Percentiles rank a stretch among this genome's conserved stretches.
phyloP scores from a whole-genome alignment of 2,113 vertebrate genomes.

The Tringa solitaria region DNA sequence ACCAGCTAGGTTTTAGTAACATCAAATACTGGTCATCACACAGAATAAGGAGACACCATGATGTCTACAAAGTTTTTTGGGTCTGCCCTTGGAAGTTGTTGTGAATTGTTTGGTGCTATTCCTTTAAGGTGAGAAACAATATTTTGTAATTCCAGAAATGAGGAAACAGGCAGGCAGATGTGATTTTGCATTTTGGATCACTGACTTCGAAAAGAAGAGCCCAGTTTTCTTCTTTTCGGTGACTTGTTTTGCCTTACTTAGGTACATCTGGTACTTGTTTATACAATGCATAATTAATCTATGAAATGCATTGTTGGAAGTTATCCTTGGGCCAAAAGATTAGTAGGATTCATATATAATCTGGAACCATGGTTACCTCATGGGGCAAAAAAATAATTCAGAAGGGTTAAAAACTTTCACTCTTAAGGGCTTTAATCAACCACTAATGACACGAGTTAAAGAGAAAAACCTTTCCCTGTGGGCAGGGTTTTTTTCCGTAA shows the following conservation, averaged over 20 bases:
- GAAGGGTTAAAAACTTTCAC: slow-evolving; percentile 6
- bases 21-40: not conserved
- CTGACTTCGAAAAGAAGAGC: not conserved
- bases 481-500: not conserved
- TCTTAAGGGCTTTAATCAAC: slow-evolving; percentile 35
- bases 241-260: not conserved
- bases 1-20: not conserved
- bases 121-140: not conserved
- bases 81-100: not conserved
- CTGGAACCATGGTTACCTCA: not conserved
- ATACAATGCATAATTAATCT: not conserved
- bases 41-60: not conserved
- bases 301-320: slow-evolving; percentile 16
- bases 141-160: not conserved
- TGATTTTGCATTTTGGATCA: not conserved
- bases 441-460: not conserved
- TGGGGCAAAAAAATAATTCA: not conserved
- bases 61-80: not conserved
- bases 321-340: slow-evolving; percentile 40
- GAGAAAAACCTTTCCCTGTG: not conserved
- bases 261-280: slow-evolving; percentile 50
- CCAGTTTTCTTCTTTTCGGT: not conserved
- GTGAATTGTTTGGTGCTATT: not conserved
- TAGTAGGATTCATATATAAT: slow-evolving; percentile 26
- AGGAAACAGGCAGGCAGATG: not conserved